These are phyloP conservation scores for Dryadula phaetusa DNA, from an alignment of 2,888 invertebrate species.

Conservation along the genomic window DNA sequence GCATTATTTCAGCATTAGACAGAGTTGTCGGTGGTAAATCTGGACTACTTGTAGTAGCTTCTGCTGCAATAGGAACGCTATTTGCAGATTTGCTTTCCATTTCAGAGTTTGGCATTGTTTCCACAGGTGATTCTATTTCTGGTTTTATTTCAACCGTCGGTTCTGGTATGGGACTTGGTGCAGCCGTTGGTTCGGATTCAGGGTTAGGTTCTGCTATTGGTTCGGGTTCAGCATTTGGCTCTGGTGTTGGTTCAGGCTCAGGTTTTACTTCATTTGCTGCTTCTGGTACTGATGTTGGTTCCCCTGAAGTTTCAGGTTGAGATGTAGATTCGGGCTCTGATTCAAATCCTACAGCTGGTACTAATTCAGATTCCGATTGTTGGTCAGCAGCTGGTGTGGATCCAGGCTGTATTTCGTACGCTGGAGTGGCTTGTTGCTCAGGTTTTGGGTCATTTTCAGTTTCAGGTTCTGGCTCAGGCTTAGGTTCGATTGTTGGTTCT, in stretches of 20 bases:
- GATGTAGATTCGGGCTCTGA: conserved; percentile 47
- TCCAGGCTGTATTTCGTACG: conserved; percentile 50
- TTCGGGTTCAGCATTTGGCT: conserved; percentile 46
- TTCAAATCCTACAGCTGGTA: conserved; percentile 46
- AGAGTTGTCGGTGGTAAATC: background rate
- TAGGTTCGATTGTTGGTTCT: conserved; percentile 33
- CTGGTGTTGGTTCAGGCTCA: conserved; percentile 46
- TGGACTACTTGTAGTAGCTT: conserved; percentile 8
- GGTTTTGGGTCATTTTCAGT: conserved; percentile 46
- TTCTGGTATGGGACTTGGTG: conserved; percentile 64
- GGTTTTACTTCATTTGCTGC: conserved; percentile 47
- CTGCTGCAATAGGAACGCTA: conserved; percentile 29
- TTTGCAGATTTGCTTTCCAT: conserved; percentile 34
- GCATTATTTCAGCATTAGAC: background rate
- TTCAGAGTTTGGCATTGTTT: conserved; percentile 42
- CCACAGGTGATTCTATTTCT: conserved; percentile 57
- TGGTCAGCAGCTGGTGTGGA: conserved; percentile 57
- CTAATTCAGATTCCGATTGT: conserved; percentile 47
- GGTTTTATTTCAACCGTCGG: conserved; percentile 68
- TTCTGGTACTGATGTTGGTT: conserved; percentile 55
- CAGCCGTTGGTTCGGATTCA: conserved; percentile 58
- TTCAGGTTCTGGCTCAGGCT: conserved; percentile 51
- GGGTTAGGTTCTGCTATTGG: conserved; percentile 53
- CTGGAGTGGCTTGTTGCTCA: conserved; percentile 51
- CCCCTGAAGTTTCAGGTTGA: conserved; percentile 58